Base-by-base conservation (phyloP, 1,140 invertebrate genomes). In the Drosophila parabipectinata region DNA sequence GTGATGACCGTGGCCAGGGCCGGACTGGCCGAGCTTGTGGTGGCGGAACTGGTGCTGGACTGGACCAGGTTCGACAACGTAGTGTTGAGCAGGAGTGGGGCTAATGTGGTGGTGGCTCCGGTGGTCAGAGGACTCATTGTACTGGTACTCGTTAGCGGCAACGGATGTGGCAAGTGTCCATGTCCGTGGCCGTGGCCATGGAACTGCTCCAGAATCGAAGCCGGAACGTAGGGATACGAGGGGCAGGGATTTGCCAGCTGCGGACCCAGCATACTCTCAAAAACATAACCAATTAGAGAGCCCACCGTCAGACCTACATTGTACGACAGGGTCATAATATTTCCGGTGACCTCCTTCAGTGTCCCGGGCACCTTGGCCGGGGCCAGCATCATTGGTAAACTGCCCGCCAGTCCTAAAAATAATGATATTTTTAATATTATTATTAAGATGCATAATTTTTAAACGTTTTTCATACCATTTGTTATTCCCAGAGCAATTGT, bases 241-340 rank as follows among this genome's bases (percentile, higher is more conserved):
- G 89, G 89, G 37, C 93, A 93, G 3, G 92, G 92, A 76, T 91
- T 92, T 0, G 91, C 80, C 0, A 94, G 77, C 14, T 94, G 93
- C 7, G 95, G 93, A 0, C 96, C 96, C 26, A 97, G 91, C 83
- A 95, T 94, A 2, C 94, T 94, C 79, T 98, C 95, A 56, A 98
- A 92, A 9, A 97, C 92, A 81, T 98, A 98, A 1, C 97, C 97
- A 45, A 97, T 94, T 1, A 96, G 91, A 0, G 97, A 96, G 1
- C 97, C 97, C 2, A 95, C 94, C 0, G 97, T 96, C 26, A 98
- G 92, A 1, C 97, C 97, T 41, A 96, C 94, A 82, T 96, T 97
- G 88, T 98, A 98, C 0, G 96, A 97, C 0, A 98, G 84, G 0
- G 97, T 98, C 97, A 98, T 98, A 77, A 98, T 97, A 79, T 98